Conservation (phyloP, 1,140 invertebrate genomes). For the Chionoecetes opilio region DNA sequence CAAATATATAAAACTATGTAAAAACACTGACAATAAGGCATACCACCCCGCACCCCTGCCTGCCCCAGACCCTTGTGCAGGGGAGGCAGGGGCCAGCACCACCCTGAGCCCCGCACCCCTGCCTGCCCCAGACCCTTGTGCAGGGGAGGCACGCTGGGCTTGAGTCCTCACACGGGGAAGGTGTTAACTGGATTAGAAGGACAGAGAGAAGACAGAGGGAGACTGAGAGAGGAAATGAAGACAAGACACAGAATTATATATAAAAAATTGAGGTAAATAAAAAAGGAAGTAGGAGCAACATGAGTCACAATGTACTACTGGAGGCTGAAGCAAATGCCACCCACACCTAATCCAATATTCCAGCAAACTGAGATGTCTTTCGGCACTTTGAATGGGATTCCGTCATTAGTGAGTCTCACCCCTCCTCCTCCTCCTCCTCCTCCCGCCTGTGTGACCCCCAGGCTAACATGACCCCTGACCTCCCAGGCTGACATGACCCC, state of each 20-base stretch:
- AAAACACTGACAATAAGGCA: background rate
- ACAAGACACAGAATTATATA: background rate
- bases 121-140: background rate
- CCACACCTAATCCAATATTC: constrained; percentile 78
- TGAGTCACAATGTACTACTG: constrained; percentile 67
- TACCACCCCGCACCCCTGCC: background rate
- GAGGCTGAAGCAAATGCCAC: constrained; percentile 76
- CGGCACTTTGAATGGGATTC: constrained; percentile 38
- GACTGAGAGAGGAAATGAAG: background rate
- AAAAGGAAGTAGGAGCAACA: constrained; percentile 58
- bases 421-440: background rate
- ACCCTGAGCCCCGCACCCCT: background rate
- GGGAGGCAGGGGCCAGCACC: background rate
- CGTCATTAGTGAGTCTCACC: background rate
- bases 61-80: background rate
- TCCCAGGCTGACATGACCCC: background rate
- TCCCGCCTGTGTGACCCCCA: background rate
- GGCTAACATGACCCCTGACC: background rate
- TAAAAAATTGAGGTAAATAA: background rate
- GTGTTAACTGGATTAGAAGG: constrained; percentile 16
- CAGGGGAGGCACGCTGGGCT: background rate
- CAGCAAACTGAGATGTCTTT: constrained; percentile 77
- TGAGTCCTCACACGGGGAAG: background rate
- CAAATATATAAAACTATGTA: no score
- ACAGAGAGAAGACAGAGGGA: background rate